These are phyloP conservation scores for Theonella swinhoei DNA, from an alignment of 37 sponge, comb jelly and placozoan species.

Conservation along the genomic window DNA sequence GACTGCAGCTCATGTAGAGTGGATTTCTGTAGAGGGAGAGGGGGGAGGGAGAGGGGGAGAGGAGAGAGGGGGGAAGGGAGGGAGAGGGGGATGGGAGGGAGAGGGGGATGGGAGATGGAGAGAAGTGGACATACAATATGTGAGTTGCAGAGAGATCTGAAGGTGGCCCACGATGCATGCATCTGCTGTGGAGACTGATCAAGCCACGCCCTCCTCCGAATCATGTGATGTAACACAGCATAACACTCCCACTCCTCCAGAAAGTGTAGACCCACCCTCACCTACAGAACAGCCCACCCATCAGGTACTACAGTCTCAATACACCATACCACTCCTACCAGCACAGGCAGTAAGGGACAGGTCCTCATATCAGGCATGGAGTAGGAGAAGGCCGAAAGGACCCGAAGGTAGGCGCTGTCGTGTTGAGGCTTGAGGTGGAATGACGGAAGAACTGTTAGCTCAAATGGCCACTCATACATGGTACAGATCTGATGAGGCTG, in stretches of 20 bases:
- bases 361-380: not conserved
- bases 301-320: not conserved
- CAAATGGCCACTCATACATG: conserved; percentile 23
- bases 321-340: not conserved
- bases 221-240: conserved; percentile 33
- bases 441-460: not conserved
- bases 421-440: conserved; percentile 15
- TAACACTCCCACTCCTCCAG: conserved; percentile 74
- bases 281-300: not conserved
- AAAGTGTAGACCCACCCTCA: conserved; percentile 45
- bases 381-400: conserved; percentile 15
- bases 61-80: not conserved
- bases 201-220: conserved; percentile 43
- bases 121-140: conserved; percentile 10
- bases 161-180: conserved; percentile 37
- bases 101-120: not conserved
- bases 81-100: not conserved
- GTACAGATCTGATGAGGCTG: not conserved
- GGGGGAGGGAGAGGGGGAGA: not conserved
- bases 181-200: conserved; percentile 19
- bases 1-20: not conserved
- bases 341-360: conserved; percentile 34
- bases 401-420: conserved; percentile 24
- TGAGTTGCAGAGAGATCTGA: conserved; percentile 13
- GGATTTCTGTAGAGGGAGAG: no score